Conservation (phyloP, 2,797 vertebrate genomes). For the Catamblyrhynchus diadema region DNA sequence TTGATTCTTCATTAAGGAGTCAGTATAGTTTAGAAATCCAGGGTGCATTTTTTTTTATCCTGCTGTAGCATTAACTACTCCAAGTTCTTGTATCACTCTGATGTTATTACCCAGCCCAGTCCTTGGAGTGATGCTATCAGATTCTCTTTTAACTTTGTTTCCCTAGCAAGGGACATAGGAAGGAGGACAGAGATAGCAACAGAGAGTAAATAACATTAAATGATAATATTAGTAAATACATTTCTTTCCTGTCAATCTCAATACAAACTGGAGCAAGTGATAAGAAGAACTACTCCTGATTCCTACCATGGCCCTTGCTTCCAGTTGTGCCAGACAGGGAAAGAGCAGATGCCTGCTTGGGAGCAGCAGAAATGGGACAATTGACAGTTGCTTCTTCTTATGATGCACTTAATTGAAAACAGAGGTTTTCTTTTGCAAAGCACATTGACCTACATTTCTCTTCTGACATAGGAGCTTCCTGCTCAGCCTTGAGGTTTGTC, state of each 20-base stretch:
- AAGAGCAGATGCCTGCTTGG: not conserved
- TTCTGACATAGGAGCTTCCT: not conserved
- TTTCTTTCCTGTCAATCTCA: conserved; percentile 15
- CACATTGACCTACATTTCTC: not conserved
- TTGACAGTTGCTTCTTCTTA: not conserved
- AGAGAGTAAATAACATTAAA: not conserved
- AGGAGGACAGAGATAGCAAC: not conserved
- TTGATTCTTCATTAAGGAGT: not conserved
- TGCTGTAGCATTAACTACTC: not conserved
- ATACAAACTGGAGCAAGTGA: not conserved
- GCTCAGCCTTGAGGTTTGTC: not conserved
- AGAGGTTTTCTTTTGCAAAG: not conserved
- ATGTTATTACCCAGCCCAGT: not conserved
- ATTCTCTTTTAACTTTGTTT: not conserved
- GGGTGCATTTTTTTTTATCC: not conserved
- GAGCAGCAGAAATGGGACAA: not conserved
- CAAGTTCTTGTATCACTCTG: not conserved
- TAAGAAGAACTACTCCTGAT: not conserved
- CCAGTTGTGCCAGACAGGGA: not conserved
- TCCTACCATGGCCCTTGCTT: not conserved
- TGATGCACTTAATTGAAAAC: not conserved
- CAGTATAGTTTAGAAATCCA: not conserved
- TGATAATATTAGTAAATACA: conserved; percentile 7
- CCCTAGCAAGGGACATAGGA: conserved; percentile 6
- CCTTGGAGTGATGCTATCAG: not conserved